These are phyloP conservation scores for Glossosoma conforme DNA, from an alignment of 1,140 invertebrate species.

Conservation along the genomic window DNA sequence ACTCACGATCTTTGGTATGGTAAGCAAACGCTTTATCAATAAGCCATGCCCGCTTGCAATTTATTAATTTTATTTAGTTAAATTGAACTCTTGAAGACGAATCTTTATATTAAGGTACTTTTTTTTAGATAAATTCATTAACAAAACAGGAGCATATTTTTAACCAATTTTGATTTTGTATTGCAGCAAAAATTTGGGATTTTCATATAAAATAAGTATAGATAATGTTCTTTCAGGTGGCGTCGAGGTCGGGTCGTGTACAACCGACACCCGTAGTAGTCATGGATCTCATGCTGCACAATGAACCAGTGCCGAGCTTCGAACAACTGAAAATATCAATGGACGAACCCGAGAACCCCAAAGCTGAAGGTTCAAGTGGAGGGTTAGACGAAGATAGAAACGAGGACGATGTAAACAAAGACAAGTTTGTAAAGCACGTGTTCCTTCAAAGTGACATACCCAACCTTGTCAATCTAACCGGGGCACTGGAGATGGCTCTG, in stretches of 20 bases:
- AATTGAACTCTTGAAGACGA: no score
- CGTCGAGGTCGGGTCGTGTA: constrained; percentile 17
- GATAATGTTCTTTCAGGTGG: constrained; percentile 20
- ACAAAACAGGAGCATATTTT: no score
- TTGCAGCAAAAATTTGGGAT: background rate
- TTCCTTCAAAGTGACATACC: constrained; percentile 44
- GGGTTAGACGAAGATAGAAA: constrained; percentile 36
- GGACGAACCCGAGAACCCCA: background rate
- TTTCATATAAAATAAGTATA: no score
- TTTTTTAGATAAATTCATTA: no score
- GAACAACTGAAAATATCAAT: background rate
- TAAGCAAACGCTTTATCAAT: no score
- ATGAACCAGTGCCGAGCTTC: background rate
- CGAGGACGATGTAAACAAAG: constrained; percentile 41
- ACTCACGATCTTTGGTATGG: no score
- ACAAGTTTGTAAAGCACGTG: constrained; percentile 39
- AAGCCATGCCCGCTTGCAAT: no score
- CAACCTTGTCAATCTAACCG: constrained; percentile 43
- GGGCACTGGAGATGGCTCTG: constrained; percentile 42
- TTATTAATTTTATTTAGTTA: no score
- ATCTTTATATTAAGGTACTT: no score
- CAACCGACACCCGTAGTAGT: constrained; percentile 14
- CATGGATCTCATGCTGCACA: constrained; percentile 13
- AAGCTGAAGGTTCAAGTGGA: constrained; percentile 19
- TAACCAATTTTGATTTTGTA: no score